Evolutionary conservation across 2,888 invertebrate species (phyloP).

Genomic region (Sminthurides aquaticus): DNA sequence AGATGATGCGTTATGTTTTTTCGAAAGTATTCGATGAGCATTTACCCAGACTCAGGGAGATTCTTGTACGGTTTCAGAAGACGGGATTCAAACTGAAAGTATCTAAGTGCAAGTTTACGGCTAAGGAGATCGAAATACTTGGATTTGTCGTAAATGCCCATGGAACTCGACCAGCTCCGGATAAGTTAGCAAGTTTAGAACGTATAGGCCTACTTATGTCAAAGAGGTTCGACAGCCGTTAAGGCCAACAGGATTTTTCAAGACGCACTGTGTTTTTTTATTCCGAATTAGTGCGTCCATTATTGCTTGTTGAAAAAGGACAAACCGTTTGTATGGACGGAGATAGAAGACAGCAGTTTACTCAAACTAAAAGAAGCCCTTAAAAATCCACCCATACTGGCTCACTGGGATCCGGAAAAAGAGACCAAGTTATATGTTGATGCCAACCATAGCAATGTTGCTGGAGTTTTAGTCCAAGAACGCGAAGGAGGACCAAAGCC

Average conservation of each 20-base stretch:
- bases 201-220: too few relatives aligned
- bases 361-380: constrained; percentile 11
- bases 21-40: too few relatives aligned
- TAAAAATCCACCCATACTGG: constrained; percentile 9
- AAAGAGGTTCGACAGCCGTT: too few relatives aligned
- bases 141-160: constrained; percentile 1
- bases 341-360: constrained; percentile 12
- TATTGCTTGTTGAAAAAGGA: constrained; percentile 2
- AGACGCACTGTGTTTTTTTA: too few relatives aligned
- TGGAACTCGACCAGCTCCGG: constrained; percentile 17
- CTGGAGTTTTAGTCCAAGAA: constrained; percentile 14
- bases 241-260: too few relatives aligned
- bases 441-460: constrained; percentile 7
- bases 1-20: too few relatives aligned
- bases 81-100: constrained; percentile 7
- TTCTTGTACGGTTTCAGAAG: background rate
- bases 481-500: too few relatives aligned
- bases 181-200: too few relatives aligned
- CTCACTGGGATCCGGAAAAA: background rate
- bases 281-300: too few relatives aligned
- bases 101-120: constrained; percentile 15
- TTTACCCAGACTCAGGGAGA: background rate
- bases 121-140: background rate
- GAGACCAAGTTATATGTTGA: constrained; percentile 10
- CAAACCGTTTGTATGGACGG: constrained; percentile 14